Percentiles rank a stretch among this genome's conserved stretches.
phyloP scores from a whole-genome alignment of 2,888 invertebrate species.

The Hyalella azteca region DNA sequence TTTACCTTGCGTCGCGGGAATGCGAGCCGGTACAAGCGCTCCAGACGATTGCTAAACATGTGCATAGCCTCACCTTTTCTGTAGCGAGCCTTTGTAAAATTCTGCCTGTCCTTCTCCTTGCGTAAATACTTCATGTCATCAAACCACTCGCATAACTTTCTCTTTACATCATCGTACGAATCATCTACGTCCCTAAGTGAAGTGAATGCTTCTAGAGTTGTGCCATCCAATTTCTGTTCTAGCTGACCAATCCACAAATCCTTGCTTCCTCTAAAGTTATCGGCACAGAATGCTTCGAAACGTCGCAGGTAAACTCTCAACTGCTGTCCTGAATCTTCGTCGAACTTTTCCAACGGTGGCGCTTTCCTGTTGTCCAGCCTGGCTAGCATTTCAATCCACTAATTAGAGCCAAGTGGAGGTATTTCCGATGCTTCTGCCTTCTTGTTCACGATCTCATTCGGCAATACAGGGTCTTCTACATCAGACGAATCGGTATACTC shows the following conservation, averaged over 20 bases:
- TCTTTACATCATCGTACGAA: neutral
- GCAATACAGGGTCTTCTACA: no score
- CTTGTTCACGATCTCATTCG: no score
- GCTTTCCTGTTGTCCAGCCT: neutral
- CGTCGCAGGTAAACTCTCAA: neutral
- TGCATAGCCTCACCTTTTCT: neutral
- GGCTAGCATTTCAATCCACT: neutral
- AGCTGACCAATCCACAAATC: neutral
- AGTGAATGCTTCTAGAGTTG: neutral
- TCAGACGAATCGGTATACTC: no score
- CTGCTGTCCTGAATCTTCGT: neutral
- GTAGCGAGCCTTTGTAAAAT: neutral
- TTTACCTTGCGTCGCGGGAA: no score
- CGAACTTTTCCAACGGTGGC: neutral
- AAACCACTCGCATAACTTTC: neutral
- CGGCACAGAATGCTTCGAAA: neutral
- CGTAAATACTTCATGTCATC: neutral
- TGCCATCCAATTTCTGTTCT: neutral
- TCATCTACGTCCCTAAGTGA: neutral
- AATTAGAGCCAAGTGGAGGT: no score
- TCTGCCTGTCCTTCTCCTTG: neutral
- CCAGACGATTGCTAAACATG: neutral
- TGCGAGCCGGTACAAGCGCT: neutral
- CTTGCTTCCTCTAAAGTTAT: neutral
- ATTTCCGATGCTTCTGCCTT: no score